These are phyloP conservation scores for Diuraphis noxia DNA, from an alignment of 1,140 invertebrate genomes.

Conservation along the genomic window DNA sequence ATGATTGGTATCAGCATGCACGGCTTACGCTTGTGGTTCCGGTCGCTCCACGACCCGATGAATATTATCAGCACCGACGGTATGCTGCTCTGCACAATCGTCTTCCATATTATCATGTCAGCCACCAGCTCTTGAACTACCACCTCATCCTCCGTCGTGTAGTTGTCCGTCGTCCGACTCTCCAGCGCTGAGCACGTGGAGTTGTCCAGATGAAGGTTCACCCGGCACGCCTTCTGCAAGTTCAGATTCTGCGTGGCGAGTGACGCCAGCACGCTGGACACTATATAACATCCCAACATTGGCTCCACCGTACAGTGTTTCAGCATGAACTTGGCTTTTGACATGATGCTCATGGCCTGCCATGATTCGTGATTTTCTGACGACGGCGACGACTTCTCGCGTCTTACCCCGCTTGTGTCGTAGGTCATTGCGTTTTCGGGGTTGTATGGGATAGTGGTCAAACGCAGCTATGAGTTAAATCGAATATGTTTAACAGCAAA, in stretches of 20 bases:
- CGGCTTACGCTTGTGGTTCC: slow-evolving; percentile 74
- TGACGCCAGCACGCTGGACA: slow-evolving; percentile 76
- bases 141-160: slow-evolving; percentile 72
- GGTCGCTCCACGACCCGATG: slow-evolving; percentile 65
- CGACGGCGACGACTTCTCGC: neutral
- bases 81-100: slow-evolving; percentile 73
- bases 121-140: slow-evolving; percentile 74
- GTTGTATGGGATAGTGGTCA: too few species aligned
- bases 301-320: slow-evolving; percentile 77
- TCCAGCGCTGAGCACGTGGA: slow-evolving; percentile 74
- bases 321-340: slow-evolving; percentile 60
- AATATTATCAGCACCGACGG: slow-evolving; percentile 77
- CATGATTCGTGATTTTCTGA: slow-evolving; percentile 25
- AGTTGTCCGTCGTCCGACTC: slow-evolving; percentile 70
- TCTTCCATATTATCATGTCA: slow-evolving; percentile 79
- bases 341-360: slow-evolving; percentile 39
- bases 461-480: neutral
- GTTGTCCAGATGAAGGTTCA: slow-evolving; percentile 73
- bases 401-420: neutral
- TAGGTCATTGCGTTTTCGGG: slow-evolving; percentile 6
- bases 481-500: neutral
- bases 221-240: slow-evolving; percentile 80
- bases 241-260: slow-evolving; percentile 80
- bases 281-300: slow-evolving; percentile 77
- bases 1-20: slow-evolving; percentile 82